Evolutionary conservation across 2,113 vertebrate genomes (phyloP).

Genomic region (Pontoporia blainvillei): DNA sequence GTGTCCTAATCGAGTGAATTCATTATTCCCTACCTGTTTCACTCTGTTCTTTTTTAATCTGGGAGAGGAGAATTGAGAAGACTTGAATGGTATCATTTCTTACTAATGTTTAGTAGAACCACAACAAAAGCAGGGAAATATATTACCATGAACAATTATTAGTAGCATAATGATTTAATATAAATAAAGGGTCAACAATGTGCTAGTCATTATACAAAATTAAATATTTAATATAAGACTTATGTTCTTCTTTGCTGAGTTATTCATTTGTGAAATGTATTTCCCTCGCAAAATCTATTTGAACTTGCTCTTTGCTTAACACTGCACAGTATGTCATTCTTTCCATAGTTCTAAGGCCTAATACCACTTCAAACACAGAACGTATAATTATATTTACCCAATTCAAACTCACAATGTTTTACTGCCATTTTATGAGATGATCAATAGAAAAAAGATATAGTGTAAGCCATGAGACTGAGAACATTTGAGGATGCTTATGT

Average conservation of each 20-base stretch:
- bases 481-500: not conserved
- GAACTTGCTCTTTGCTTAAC: not conserved
- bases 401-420: not conserved
- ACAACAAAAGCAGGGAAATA: not conserved
- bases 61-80: not conserved
- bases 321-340: not conserved
- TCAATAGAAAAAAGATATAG: not conserved
- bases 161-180: not conserved
- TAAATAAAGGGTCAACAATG: not conserved
- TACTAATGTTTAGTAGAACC: not conserved
- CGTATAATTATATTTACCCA: not conserved
- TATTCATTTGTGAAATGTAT: not conserved
- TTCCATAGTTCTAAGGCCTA: not conserved
- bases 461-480: not conserved
- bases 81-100: not conserved
- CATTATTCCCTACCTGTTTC: not conserved
- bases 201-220: not conserved
- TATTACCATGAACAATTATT: not conserved
- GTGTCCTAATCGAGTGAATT: not conserved
- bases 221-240: not conserved
- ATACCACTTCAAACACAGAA: not conserved
- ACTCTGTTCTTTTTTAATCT: not conserved
- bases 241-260: not conserved
- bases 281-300: not conserved
- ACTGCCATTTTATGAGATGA: not conserved